phyloP scores from a whole-genome alignment of 2,888 invertebrate genomes.

The Coleophora flavipennella region DNA sequence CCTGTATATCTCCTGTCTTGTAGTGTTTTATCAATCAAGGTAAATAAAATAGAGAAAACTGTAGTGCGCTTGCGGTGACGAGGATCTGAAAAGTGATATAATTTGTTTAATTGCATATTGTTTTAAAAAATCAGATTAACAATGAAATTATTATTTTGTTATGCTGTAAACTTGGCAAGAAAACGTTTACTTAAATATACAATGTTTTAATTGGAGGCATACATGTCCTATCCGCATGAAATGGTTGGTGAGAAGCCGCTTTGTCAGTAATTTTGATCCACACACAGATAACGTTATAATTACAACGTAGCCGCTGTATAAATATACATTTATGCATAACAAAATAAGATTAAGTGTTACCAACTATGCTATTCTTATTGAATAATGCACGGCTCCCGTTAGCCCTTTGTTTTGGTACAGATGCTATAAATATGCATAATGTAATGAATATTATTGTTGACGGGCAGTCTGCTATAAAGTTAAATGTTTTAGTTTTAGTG shows the following conservation, averaged over 20 bases:
- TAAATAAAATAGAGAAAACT: too few relatives aligned
- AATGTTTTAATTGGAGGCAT: not conserved
- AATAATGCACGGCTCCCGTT: constrained; percentile 19
- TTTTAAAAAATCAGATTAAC: too few relatives aligned
- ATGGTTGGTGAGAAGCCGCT: constrained; percentile 25
- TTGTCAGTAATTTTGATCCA: constrained; percentile 45
- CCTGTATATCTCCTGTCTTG: too few relatives aligned
- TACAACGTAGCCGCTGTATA: constrained; percentile 47
- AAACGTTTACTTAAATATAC: too few relatives aligned
- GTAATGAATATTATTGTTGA: not conserved
- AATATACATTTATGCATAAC: constrained; percentile 45
- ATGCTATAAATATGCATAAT: constrained; percentile 12
- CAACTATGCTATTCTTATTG: not conserved
- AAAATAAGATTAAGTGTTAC: constrained; percentile 25
- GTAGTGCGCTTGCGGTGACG: too few relatives aligned
- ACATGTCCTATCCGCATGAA: not conserved
- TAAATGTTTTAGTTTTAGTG: not conserved
- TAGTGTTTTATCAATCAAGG: too few relatives aligned
- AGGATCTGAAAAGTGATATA: too few relatives aligned
- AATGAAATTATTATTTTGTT: too few relatives aligned
- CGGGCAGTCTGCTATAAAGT: too few relatives aligned
- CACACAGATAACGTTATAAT: constrained; percentile 38
- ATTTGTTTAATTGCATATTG: too few relatives aligned
- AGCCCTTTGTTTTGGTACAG: constrained; percentile 10
- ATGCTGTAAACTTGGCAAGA: too few relatives aligned